Percentiles rank a stretch among this genome's conserved stretches.
These are phyloP conservation scores for Pemphigus obesinymphae DNA, from an alignment of 1,140 invertebrate genomes.

Conservation along the genomic window DNA sequence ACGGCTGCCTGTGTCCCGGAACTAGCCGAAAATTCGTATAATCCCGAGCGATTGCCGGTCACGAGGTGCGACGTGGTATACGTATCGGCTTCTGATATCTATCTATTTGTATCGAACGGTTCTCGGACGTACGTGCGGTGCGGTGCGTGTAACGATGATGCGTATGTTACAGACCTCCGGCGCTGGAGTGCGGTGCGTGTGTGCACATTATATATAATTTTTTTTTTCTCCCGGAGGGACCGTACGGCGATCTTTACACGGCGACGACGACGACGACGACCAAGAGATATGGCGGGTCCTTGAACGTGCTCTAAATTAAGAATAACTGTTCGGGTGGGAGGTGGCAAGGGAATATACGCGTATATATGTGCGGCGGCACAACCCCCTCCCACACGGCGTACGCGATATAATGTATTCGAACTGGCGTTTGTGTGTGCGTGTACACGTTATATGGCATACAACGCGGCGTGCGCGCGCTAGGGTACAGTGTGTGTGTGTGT, in stretches of 20 bases:
- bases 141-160: not conserved
- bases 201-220: not conserved
- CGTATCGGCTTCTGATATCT: too few species aligned
- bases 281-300: slow-evolving; percentile 34
- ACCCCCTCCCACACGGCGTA: too few species aligned
- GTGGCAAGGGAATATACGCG: not conserved
- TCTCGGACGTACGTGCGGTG: not conserved
- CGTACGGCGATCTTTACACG: not conserved
- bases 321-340: not conserved
- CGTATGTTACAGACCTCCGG: not conserved
- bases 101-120: not conserved
- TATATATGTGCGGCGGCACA: not conserved
- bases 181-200: not conserved
- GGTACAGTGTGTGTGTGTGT: not conserved
- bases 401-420: too few species aligned
- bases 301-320: slow-evolving; percentile 40
- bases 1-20: too few species aligned
- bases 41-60: too few species aligned
- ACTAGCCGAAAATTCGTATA: too few species aligned
- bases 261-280: not conserved
- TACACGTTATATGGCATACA: too few species aligned
- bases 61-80: too few species aligned
- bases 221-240: not conserved
- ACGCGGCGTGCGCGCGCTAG: too few species aligned
- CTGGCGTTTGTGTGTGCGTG: too few species aligned